phyloP scores from a whole-genome alignment of 2,888 invertebrate genomes.

The Drosophila putrida region DNA sequence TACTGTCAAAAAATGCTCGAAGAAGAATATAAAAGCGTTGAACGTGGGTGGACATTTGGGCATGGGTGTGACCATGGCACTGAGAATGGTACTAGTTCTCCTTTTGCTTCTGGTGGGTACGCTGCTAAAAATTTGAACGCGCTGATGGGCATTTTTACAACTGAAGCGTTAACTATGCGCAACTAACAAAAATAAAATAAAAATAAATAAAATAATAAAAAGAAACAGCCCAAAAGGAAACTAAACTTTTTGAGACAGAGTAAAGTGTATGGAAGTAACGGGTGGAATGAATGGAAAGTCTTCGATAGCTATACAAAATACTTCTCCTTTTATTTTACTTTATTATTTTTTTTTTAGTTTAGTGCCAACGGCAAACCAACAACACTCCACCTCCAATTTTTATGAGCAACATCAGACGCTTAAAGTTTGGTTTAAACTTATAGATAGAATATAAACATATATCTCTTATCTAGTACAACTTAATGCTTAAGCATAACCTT shows the following conservation, averaged over 20 bases:
- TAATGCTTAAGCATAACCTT: not conserved
- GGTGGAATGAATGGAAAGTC: conserved; percentile 32
- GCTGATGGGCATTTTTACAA: conserved; percentile 77
- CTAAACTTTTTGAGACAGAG: conserved; percentile 5
- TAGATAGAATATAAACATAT: not conserved
- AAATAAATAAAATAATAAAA: conserved; percentile 18
- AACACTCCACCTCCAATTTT: conserved; percentile 37
- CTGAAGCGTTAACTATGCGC: conserved; percentile 79
- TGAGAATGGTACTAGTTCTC: conserved; percentile 1
- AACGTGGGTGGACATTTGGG: conserved; percentile 36
- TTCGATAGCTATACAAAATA: conserved; percentile 57
- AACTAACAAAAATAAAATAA: conserved; percentile 51
- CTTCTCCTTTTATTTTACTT: conserved; percentile 71
- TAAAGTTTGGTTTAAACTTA: not conserved
- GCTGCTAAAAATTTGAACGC: conserved; percentile 75
- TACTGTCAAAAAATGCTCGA: conserved; percentile 35
- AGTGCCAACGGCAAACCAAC: conserved; percentile 32
- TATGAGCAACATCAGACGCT: conserved; percentile 25
- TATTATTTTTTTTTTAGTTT: conserved; percentile 25
- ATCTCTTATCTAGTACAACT: not conserved
- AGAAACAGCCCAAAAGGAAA: conserved; percentile 14
- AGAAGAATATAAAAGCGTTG: conserved; percentile 60
- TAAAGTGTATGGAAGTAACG: not conserved
- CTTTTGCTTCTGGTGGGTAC: conserved; percentile 18
- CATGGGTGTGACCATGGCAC: conserved; percentile 25